A percentile compares a stretch with the other conserved stretches of the same genome.
Conservation (phyloP, 2,888 invertebrate genomes). For the Epicampocera succincta region DNA sequence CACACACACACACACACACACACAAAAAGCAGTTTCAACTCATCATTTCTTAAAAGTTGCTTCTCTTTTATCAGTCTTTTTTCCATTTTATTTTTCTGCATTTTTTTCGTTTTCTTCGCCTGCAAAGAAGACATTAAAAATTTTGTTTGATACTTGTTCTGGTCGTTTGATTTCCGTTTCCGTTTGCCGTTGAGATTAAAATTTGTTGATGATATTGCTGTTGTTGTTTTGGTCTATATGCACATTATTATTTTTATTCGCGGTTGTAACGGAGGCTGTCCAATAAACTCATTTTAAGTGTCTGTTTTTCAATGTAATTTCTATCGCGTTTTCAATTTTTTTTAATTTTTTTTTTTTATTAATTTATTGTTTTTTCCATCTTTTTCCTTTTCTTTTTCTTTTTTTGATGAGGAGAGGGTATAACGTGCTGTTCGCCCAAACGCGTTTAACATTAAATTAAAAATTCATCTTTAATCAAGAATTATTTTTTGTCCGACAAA, state of each 20-base stretch:
- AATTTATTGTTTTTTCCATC: not conserved
- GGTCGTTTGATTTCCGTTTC: constrained; percentile 81
- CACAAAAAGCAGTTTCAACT: constrained; percentile 24
- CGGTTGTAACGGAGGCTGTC: constrained; percentile 57
- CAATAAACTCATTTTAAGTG: constrained; percentile 59
- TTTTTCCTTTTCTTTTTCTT: not conserved
- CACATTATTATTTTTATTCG: constrained; percentile 71
- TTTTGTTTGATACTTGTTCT: constrained; percentile 74
- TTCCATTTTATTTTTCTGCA: constrained; percentile 56
- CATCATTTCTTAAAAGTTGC: constrained; percentile 16
- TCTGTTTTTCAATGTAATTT: constrained; percentile 62
- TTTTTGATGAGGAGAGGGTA: not conserved
- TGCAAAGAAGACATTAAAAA: constrained; percentile 75
- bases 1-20: constrained; percentile 41
- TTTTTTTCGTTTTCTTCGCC: constrained; percentile 42
- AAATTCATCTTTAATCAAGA: constrained; percentile 81
- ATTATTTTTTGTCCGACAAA: constrained; percentile 76
- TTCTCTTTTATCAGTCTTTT: constrained; percentile 61
- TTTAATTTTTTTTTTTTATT: constrained; percentile 2
- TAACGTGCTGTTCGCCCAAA: constrained; percentile 56
- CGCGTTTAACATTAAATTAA: constrained; percentile 74
- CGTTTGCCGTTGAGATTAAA: constrained; percentile 81
- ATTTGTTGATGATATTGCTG: constrained; percentile 72
- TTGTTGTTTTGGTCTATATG: constrained; percentile 75
- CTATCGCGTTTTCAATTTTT: constrained; percentile 41